A percentile compares a stretch with the other conserved stretches of the same genome.
These are phyloP conservation scores for Rhyacichthys aspro DNA, from an alignment of 2,797 vertebrate genomes.

Conservation along the genomic window DNA sequence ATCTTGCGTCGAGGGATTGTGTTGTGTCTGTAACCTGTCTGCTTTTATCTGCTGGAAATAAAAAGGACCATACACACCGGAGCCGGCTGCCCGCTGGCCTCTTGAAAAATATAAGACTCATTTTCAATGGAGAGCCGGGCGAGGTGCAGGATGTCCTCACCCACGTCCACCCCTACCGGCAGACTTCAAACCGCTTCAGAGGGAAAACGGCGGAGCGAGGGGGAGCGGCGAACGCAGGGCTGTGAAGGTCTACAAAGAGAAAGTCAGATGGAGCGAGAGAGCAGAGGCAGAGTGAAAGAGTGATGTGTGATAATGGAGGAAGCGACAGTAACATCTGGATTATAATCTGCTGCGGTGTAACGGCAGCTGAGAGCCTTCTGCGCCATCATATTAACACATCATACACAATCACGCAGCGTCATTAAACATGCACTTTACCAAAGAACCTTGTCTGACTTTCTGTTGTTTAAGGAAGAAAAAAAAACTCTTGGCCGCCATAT, in stretches of 20 bases:
- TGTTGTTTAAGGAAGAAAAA: background rate
- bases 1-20: background rate
- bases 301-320: conserved; percentile 21
- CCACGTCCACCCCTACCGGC: conserved; percentile 54
- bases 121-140: conserved; percentile 56
- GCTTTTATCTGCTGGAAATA: conserved; percentile 50
- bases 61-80: conserved; percentile 16
- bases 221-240: conserved; percentile 11
- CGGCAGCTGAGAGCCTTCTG: conserved; percentile 24
- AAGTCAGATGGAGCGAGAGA: conserved; percentile 20
- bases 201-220: conserved; percentile 27
- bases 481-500: background rate
- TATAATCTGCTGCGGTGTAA: conserved; percentile 37
- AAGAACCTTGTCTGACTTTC: background rate
- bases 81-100: conserved; percentile 41
- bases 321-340: conserved; percentile 45
- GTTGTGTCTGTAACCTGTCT: conserved; percentile 40
- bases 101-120: conserved; percentile 54
- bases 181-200: conserved; percentile 61
- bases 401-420: background rate
- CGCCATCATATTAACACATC: conserved; percentile 18
- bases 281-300: conserved; percentile 3
- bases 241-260: conserved; percentile 44
- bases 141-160: conserved; percentile 41
- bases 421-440: conserved; percentile 6